These are phyloP conservation scores for Eptesicus fuscus DNA, from an alignment of 2,113 vertebrate species.

Conservation along the genomic window DNA sequence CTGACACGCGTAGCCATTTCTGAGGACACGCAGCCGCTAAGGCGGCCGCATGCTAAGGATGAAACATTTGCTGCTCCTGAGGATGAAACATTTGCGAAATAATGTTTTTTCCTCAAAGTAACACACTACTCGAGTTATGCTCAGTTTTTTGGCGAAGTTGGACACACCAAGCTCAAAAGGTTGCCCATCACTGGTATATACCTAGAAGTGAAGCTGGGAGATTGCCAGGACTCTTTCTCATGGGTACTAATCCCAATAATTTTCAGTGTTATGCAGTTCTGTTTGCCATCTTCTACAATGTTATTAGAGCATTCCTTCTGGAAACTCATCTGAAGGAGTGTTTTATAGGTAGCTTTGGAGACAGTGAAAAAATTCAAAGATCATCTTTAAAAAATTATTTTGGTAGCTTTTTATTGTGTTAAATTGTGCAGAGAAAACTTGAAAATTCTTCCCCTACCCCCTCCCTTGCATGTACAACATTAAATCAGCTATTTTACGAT, in stretches of 20 bases:
- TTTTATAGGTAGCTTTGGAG: conserved; percentile 1
- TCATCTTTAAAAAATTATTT: not conserved
- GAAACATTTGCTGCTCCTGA: too few relatives aligned
- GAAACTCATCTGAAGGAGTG: not conserved
- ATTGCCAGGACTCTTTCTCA: not conserved
- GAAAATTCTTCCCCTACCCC: not conserved
- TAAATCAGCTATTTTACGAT: conserved; percentile 14
- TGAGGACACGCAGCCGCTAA: too few relatives aligned
- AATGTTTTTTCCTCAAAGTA: too few relatives aligned
- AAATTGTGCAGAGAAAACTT: not conserved
- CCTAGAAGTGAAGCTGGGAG: not conserved
- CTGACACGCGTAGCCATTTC: too few relatives aligned
- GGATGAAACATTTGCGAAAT: too few relatives aligned
- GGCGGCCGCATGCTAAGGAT: too few relatives aligned
- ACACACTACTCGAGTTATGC: too few relatives aligned
- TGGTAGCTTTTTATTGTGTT: not conserved
- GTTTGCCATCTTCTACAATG: not conserved
- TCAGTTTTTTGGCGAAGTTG: too few relatives aligned
- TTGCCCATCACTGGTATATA: too few relatives aligned
- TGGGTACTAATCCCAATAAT: not conserved
- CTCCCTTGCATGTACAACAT: not conserved
- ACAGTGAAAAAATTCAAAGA: not conserved
- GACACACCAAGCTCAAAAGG: too few relatives aligned
- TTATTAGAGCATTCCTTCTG: not conserved
- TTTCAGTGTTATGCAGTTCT: not conserved